Evolutionary conservation across 2,797 vertebrate species (phyloP), one percentile per base, ranked within the genome.

Genomic region (Smutsia gigantea): DNA sequence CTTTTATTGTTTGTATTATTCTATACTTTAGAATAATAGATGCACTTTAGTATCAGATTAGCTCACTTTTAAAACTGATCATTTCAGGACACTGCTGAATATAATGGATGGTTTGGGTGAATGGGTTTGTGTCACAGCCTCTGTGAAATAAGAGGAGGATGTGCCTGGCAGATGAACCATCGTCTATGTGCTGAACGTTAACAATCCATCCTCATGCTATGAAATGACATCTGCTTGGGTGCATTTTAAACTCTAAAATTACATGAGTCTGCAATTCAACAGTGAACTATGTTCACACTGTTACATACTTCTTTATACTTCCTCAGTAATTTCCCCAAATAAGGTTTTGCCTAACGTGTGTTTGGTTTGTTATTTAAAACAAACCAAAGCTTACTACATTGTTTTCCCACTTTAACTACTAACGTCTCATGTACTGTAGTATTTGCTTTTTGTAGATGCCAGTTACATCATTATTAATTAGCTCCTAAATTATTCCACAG

Each of bases 21-120:
- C 25, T 77, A 5, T 90, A 77, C 49, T 92, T 92, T 77, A 77
- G 51, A 90, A 74, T 92, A 85, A 64, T 92, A 90, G 51, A 82
- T 79, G 87, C 87, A 17, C 42, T 82, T 92, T 61, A 86, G 27
- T 85, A 49, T 90, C 84, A 93, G 64, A 77, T 82, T 94, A 93
- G 53, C 61, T 93, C 71, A 85, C 42, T 82, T 96, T 77, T 69
- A 75, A 82, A 85, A 72, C 4, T 69, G 53, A 92, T 83, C 46
- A 81, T 89, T 86, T 95, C 53, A 91, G 49, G 23, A 72, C 66
- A 75, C 25, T 57, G 42, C 57, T 96, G 82, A 88, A 34, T 64
- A 55, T 90, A 94, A 81, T 71, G 72, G 46, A 95, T 93, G 49
- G 31, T 95, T 91, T 91, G 34, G 46, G 68, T 46, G 64, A 84